These are phyloP conservation scores for Syrphus vitripennis DNA, from an alignment of 2,888 invertebrate species.

Conservation along the genomic window DNA sequence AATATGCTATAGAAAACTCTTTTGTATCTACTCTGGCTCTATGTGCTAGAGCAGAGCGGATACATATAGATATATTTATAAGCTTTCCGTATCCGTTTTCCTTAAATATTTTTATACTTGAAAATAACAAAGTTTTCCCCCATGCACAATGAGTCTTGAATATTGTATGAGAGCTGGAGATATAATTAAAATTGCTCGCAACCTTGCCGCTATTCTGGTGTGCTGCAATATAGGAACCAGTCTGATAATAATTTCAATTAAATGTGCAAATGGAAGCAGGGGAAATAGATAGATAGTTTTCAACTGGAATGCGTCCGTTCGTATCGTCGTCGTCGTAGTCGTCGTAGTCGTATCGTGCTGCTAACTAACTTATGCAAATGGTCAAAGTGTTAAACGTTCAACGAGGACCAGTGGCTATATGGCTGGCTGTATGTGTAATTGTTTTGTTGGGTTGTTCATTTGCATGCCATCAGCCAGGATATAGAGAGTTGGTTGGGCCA, in stretches of 20 bases:
- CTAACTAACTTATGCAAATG: constrained; percentile 62
- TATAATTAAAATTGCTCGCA: constrained; percentile 69
- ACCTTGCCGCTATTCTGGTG: constrained; percentile 13
- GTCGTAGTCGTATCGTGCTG: constrained; percentile 3
- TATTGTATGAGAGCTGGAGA: constrained; percentile 53
- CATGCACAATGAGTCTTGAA: constrained; percentile 52
- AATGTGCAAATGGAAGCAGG: constrained; percentile 68
- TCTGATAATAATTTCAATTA: constrained; percentile 68
- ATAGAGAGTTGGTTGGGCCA: too few species aligned
- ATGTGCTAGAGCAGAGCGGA: background rate
- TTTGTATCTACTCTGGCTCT: background rate
- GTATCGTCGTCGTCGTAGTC: too few species aligned
- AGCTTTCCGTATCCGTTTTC: constrained; percentile 15
- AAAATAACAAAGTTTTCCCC: constrained; percentile 40
- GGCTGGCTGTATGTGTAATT: too few species aligned
- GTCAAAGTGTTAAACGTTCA: constrained; percentile 49
- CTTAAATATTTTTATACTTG: constrained; percentile 5
- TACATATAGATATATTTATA: too few species aligned
- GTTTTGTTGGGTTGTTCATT: background rate
- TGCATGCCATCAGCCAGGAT: background rate
- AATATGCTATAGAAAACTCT: constrained; percentile 26
- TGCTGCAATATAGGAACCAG: constrained; percentile 35
- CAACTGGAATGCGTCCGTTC: constrained; percentile 30
- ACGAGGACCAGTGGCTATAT: constrained; percentile 11
- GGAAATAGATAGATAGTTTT: constrained; percentile 61